A percentile compares a stretch with the other conserved stretches of the same genome.
Conservation (phyloP, 2,888 invertebrate species). For the Eucriotettix oculatus region DNA sequence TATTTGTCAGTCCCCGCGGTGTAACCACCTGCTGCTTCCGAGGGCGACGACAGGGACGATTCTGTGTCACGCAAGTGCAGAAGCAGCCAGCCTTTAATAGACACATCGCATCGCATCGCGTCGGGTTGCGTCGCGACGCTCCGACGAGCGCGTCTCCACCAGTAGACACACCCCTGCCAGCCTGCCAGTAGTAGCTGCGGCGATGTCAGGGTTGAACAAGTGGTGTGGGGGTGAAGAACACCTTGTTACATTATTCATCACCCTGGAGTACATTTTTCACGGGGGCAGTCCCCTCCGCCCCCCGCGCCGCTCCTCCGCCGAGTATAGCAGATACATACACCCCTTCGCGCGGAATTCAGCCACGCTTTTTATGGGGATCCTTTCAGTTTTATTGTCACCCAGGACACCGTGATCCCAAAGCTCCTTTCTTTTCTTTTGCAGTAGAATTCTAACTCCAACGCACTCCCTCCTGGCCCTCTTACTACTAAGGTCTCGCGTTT, state of each 20-base stretch:
- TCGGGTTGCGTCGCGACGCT: neutral
- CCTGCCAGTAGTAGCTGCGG: neutral
- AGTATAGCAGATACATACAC: neutral
- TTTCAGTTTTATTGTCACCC: neutral
- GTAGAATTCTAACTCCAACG: too few relatives aligned
- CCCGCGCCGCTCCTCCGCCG: too few relatives aligned
- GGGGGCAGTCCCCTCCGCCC: conserved; percentile 4
- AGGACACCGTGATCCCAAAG: neutral
- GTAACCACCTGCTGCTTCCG: too few relatives aligned
- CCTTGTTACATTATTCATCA: conserved; percentile 17
- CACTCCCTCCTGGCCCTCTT: too few relatives aligned
- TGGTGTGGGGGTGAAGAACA: neutral
- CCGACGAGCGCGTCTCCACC: neutral
- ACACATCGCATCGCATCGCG: too few relatives aligned
- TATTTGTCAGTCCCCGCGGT: too few relatives aligned
- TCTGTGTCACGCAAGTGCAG: too few relatives aligned
- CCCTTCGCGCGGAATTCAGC: neutral
- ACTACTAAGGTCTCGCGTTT: too few relatives aligned
- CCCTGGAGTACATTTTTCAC: conserved; percentile 17
- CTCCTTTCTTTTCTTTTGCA: neutral
- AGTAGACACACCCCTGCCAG: neutral
- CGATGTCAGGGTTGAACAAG: neutral
- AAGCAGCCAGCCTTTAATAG: too few relatives aligned
- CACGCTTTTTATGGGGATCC: neutral
- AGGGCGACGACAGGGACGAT: too few relatives aligned